These are phyloP conservation scores for Ligdia adustata DNA, from an alignment of 2,888 invertebrate genomes.

Conservation along the genomic window DNA sequence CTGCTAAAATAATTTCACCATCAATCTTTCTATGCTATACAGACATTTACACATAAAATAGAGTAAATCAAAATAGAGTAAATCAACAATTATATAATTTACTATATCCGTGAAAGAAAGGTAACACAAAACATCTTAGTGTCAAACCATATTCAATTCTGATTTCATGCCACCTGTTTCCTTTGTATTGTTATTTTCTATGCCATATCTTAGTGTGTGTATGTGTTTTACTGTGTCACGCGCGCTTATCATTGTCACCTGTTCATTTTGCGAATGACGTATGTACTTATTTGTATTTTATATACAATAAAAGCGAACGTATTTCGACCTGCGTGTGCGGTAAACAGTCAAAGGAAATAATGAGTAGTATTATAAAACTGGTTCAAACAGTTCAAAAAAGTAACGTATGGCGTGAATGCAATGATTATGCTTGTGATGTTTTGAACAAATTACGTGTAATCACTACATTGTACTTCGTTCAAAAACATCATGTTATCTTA, in stretches of 20 bases:
- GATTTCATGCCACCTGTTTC: slow-evolving; percentile 21
- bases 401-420: slow-evolving; percentile 7
- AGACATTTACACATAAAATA: too few species aligned
- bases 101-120: too few species aligned
- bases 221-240: slow-evolving; percentile 9
- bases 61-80: too few species aligned
- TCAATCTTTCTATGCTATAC: too few species aligned
- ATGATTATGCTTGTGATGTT: too few species aligned
- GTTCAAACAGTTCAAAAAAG: slow-evolving; percentile 2
- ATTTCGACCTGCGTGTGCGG: slow-evolving; percentile 4
- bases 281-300: slow-evolving; percentile 1
- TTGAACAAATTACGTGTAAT: too few species aligned
- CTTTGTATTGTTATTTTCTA: slow-evolving; percentile 21
- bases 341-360: slow-evolving; percentile 17
- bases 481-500: too few species aligned
- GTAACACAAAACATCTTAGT: slow-evolving; percentile 25
- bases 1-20: too few species aligned
- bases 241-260: slow-evolving; percentile 9
- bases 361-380: too few species aligned
- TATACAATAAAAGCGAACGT: slow-evolving; percentile 4
- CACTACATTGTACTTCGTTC: too few species aligned
- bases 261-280: slow-evolving; percentile 20
- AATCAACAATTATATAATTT: too few species aligned
- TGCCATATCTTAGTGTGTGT: slow-evolving; percentile 10
- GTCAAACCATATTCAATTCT: slow-evolving; percentile 22